A percentile compares a stretch with the other conserved stretches of the same genome.
Evolutionary conservation across 2,888 invertebrate genomes (phyloP).

Genomic region (Drosophila antonietae): DNA sequence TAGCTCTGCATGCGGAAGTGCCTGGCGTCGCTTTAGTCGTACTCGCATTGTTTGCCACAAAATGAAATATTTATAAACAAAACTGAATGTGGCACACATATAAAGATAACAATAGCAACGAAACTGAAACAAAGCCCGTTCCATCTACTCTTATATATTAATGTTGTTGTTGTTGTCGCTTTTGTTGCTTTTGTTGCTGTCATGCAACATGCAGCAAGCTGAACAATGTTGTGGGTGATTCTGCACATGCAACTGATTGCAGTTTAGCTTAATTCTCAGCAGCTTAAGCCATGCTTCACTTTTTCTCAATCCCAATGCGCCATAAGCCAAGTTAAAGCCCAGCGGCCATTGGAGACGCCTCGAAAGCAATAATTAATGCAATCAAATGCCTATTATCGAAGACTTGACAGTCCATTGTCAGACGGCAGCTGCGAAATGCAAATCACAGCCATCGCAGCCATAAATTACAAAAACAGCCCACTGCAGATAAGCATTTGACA

Average conservation of each 20-base stretch:
- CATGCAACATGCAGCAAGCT: constrained; percentile 10
- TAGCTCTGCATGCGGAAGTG: constrained; percentile 64
- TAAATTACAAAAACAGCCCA: constrained; percentile 44
- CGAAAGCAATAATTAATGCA: constrained; percentile 40
- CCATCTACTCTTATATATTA: constrained; percentile 2
- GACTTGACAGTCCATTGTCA: constrained; percentile 68
- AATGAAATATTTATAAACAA: constrained; percentile 73
- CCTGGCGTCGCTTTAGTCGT: constrained; percentile 48
- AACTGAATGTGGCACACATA: constrained; percentile 73
- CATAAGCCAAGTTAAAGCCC: constrained; percentile 2
- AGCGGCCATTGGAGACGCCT: not conserved
- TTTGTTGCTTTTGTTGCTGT: constrained; percentile 12
- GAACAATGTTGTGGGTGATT: constrained; percentile 17
- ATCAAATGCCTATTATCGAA: constrained; percentile 47
- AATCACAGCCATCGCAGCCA: constrained; percentile 42
- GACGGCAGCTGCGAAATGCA: constrained; percentile 55
- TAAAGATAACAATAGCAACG: constrained; percentile 52
- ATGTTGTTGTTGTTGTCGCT: constrained; percentile 3
- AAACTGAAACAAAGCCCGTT: constrained; percentile 40
- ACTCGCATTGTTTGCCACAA: constrained; percentile 67
- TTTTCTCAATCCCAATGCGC: not conserved
- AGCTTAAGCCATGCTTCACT: not conserved
- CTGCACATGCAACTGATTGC: constrained; percentile 19
- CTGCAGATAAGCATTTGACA: constrained; percentile 64
- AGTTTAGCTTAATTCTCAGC: constrained; percentile 6